Evolutionary conservation across 2,888 invertebrate genomes (phyloP).

Genomic region (Frankliniella intonsa): DNA sequence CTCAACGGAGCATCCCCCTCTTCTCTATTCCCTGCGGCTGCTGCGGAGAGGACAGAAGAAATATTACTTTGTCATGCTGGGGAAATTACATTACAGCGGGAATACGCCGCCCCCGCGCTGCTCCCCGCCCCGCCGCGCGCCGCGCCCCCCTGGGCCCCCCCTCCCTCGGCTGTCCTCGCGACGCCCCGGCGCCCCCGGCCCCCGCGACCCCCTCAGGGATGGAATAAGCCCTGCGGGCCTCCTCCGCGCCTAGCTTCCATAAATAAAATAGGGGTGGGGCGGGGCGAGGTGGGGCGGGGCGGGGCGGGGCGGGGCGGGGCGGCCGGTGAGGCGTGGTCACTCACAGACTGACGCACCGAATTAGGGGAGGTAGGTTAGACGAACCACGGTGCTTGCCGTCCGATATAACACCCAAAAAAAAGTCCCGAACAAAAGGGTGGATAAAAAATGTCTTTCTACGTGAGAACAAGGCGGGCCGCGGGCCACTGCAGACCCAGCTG

Average conservation of each 20-base stretch:
- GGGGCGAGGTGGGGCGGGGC: neutral
- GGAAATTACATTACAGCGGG: constrained; percentile 20
- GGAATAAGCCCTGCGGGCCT: constrained; percentile 5
- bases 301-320: neutral
- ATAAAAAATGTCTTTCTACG: no score
- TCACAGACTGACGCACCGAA: neutral
- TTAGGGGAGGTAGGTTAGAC: neutral
- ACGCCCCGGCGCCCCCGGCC: no score
- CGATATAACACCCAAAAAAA: neutral
- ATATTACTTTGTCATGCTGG: constrained; percentile 23
- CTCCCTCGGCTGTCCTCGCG: no score
- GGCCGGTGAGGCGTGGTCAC: neutral
- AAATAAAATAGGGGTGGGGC: constrained; percentile 7
- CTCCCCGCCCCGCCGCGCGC: neutral
- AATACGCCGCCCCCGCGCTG: neutral
- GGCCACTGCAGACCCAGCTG: no score
- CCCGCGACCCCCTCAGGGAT: neutral
- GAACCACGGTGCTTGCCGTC: neutral
- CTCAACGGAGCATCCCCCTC: neutral
- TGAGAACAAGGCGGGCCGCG: no score
- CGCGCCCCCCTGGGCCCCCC: neutral
- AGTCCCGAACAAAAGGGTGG: neutral
- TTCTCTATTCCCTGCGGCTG: neutral
- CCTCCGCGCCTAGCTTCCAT: neutral
- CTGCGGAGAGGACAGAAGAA: neutral